Evolutionary conservation across 2,888 invertebrate species (phyloP), one percentile per base, ranked within the genome.

Genomic region (Leptopilina myrica): DNA sequence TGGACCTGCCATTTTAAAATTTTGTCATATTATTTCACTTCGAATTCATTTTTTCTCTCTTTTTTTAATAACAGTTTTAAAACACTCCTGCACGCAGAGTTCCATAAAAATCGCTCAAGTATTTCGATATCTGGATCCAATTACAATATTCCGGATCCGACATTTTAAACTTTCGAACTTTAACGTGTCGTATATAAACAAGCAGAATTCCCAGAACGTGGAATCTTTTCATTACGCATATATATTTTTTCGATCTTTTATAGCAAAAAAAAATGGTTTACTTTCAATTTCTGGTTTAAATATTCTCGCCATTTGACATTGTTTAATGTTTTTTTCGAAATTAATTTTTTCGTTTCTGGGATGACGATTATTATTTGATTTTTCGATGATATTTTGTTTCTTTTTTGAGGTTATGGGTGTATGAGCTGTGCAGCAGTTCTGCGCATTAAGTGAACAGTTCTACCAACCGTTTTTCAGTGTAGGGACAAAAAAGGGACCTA

Each of bases 1-100:
- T 62, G 62, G 62, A 62, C 62, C 62, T 62, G 62, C 62, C 62
- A 62, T 62, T 62, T 20, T 62, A 62, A 62, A 62, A 62, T 62
- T 62, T 62, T 62, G 62, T 49, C 15, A 62, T 62, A 8, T 33
- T 33, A 33, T 9, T 20, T 62, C 62, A 62, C 62, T 62, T 62
- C 62, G 20, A 62, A 62, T 62, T 62, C 20, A 20, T 59, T 33
- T 3, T 33, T 3, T 33, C 33, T 33, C 33, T 33, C 33, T 33
- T 5, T 33, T 3, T 33, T 43, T 43, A 43, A 43, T 20, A 62
- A 62, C 62, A 62, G 62, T 62, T 62, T 62, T 49, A 62, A 62
- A 62, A 62, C 20, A 62, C 62, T 62, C 62, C 62, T 62, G 15
- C 62, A 62, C 20, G 62, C 62, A 62, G 62, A 62, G 62, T 62